Conservation (phyloP, 1,140 invertebrate genomes). For the Drosophila orena region DNA sequence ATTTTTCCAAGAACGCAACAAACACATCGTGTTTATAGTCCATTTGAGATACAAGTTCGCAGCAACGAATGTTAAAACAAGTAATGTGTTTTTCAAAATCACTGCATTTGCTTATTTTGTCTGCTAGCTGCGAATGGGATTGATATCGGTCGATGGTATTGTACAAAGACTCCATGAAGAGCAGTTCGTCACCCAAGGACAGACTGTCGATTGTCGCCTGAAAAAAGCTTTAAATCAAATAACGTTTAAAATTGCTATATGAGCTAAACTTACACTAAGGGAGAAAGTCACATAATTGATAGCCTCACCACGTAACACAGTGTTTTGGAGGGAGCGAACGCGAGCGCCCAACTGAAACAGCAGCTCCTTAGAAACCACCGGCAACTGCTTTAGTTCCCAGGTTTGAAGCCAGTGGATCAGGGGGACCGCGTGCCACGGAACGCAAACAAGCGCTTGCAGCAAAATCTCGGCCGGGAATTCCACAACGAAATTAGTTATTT, state of each 20-base stretch:
- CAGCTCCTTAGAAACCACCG: conserved; percentile 19
- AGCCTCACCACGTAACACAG: conserved; percentile 22
- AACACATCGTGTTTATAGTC: conserved; percentile 5
- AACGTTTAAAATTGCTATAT: neutral
- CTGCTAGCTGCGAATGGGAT: conserved; percentile 32
- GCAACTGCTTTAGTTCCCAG: conserved; percentile 11
- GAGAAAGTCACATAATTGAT: conserved; percentile 22
- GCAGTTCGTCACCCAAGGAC: conserved; percentile 55
- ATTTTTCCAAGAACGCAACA: conserved; percentile 26
- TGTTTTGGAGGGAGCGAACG: conserved; percentile 61
- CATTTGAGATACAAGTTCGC: conserved; percentile 30
- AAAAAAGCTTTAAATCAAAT: neutral
- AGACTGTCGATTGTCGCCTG: conserved; percentile 40
- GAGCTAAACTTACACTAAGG: conserved; percentile 43
- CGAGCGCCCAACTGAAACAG: conserved; percentile 52
- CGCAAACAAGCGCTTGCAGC: conserved; percentile 33
- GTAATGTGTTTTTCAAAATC: conserved; percentile 15
- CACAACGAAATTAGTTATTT: conserved; percentile 19
- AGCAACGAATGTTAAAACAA: conserved; percentile 51
- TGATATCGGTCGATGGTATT: conserved; percentile 55
- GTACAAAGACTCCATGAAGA: conserved; percentile 62
- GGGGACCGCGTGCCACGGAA: conserved; percentile 70
- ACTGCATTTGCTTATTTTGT: conserved; percentile 37
- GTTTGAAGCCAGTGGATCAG: conserved; percentile 55
- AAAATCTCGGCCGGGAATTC: conserved; percentile 12